Evolutionary conservation across 2,888 invertebrate genomes (phyloP).

Genomic region (Quadroppia sp.): DNA sequence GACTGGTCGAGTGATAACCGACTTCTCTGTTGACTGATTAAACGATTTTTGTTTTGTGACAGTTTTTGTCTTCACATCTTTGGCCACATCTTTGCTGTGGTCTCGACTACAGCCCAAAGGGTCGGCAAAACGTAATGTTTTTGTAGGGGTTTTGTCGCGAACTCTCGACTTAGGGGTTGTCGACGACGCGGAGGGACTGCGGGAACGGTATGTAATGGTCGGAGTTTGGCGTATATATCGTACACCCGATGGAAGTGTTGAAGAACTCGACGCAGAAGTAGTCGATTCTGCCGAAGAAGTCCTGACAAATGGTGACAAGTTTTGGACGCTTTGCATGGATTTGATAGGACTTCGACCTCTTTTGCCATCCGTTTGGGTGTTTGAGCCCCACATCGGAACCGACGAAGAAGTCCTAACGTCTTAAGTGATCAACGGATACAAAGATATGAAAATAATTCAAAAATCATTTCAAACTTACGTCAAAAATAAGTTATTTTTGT

Average conservation of each 20-base stretch:
- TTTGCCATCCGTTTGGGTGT: neutral
- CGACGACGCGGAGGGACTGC: neutral
- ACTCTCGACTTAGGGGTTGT: neutral
- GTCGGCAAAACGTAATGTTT: neutral
- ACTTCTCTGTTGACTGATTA: neutral
- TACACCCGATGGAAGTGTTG: neutral
- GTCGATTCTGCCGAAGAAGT: too few relatives aligned
- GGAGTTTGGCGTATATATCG: neutral
- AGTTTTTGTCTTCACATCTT: neutral
- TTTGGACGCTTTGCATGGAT: neutral
- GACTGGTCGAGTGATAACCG: neutral
- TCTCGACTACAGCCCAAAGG: neutral
- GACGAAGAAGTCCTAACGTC: too few relatives aligned
- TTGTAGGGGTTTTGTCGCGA: neutral
- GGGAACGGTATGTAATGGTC: neutral
- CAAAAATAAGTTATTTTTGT: too few relatives aligned
- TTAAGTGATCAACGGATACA: too few relatives aligned
- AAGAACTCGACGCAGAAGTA: neutral
- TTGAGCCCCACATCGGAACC: neutral
- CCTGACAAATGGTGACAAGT: slow-evolving; percentile 19
- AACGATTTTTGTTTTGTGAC: neutral
- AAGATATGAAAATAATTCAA: too few relatives aligned
- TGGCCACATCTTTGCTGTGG: neutral
- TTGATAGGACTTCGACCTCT: neutral
- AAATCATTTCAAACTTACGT: too few relatives aligned